Evolutionary conservation across 2,888 invertebrate species (phyloP).

Genomic region (Dysmachus trigonus): DNA sequence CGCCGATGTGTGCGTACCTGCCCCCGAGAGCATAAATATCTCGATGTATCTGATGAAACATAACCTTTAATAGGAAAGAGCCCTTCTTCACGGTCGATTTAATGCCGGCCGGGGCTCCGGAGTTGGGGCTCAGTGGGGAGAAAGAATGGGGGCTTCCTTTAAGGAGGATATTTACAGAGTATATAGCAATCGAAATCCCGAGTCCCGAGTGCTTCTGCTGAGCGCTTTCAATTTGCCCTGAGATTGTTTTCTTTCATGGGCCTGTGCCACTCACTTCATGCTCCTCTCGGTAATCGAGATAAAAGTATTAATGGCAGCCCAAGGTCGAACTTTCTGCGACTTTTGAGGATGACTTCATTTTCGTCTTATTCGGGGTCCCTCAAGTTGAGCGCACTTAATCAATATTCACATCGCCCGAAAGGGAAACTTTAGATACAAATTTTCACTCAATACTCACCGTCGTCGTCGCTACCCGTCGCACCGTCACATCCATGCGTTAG

Average conservation of each 20-base stretch:
- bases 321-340: constrained; percentile 23
- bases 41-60: constrained; percentile 15
- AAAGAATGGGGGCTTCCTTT: constrained; percentile 15
- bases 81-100: constrained; percentile 27
- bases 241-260: constrained; percentile 21
- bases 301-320: neutral
- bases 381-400: neutral
- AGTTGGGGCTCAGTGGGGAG: neutral
- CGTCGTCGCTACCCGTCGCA: no score
- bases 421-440: neutral
- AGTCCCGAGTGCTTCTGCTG: neutral
- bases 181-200: constrained; percentile 28
- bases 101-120: neutral
- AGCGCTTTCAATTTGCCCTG: constrained; percentile 19
- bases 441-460: no score
- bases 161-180: constrained; percentile 30
- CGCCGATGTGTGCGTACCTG: neutral
- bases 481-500: neutral
- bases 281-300: constrained; percentile 1
- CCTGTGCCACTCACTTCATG: neutral
- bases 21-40: neutral
- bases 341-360: constrained; percentile 26
- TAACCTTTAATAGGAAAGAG: neutral
- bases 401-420: constrained; percentile 9
- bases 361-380: neutral